Conservation (phyloP, 2,888 invertebrate species). For the Troides oblongomaculatus region DNA sequence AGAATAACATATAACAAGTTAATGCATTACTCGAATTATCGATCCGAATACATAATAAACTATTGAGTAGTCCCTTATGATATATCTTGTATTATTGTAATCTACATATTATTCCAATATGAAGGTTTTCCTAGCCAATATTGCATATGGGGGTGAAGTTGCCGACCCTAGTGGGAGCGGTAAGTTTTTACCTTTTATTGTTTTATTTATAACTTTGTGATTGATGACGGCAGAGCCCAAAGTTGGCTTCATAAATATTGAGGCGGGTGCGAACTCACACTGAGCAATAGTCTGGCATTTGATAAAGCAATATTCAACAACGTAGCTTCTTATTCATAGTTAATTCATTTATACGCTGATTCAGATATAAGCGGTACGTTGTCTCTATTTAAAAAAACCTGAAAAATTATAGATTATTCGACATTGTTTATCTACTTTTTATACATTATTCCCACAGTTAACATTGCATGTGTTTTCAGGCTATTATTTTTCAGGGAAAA, state of each 20-base stretch:
- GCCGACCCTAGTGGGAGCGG: conserved; percentile 62
- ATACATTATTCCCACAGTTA: conserved; percentile 1
- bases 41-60: conserved; percentile 53
- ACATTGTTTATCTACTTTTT: not conserved
- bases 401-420: not conserved
- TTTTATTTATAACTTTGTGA: conserved; percentile 81
- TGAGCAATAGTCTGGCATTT: conserved; percentile 60
- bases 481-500: conserved; percentile 15
- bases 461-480: not conserved
- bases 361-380: no score
- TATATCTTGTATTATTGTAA: conserved; percentile 71
- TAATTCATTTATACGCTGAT: not conserved
- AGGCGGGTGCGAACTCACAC: conserved; percentile 58
- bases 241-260: conserved; percentile 78
- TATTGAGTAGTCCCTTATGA: conserved; percentile 59
- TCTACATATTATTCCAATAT: conserved; percentile 81
- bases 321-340: not conserved
- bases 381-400: not conserved
- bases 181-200: conserved; percentile 79
- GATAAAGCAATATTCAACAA: conserved; percentile 35
- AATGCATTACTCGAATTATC: conserved; percentile 47
- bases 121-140: conserved; percentile 72
- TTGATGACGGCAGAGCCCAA: conserved; percentile 72
- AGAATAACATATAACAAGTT: not conserved
- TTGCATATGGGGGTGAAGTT: conserved; percentile 62